Base-by-base conservation (phyloP, 2,113 vertebrate genomes). In the Petroica traversi region DNA sequence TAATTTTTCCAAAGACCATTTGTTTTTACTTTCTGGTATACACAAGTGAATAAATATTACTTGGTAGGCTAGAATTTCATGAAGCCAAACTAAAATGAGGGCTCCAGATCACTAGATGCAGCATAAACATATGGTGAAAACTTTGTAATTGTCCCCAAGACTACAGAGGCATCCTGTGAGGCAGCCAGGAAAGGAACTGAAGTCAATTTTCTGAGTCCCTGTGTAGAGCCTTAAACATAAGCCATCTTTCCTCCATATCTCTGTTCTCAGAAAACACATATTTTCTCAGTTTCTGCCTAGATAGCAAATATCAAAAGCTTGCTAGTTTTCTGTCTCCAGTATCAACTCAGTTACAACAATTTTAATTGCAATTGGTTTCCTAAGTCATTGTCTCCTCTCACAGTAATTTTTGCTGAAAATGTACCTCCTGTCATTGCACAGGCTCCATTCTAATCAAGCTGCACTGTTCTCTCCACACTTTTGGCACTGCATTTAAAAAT, bases 51-150 rank as follows among this genome's bases (percentile, higher is more conserved):
- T 95, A 92, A 96, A 92, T 82, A 93, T 85, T 92, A 90, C 40
- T 72, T 89, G 36, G 28, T 68, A 91, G 61, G 57, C 33, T 80
- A 87, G 51, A 87, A 64, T 78, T 92, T 91, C 68, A 74, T 25
- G 43, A 86, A 88, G 36, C 4, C 28, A 13, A 91, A 63, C 61
- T 78, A 74, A 95, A 93, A 92, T 31, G 68, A 94, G 48, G 41
- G 46, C 55, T 86, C 75, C 61, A 83, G 79, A 88, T 71, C 72
- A 63, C 36, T 74, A 61, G n/a, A 90, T 48, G 52, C 22, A 95
- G 78, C 25, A 88, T 74, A 96, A 96, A 93, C 92, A 93, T 77
- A 93, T 59, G 82, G 90, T 84, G n/a, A 84, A 92, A 94, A 74
- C 52, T 80, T 92, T 92, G 75, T 86, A 92, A 94, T 84, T 5